Conservation (phyloP, 2,888 invertebrate genomes). For the Acleris holmiana region DNA sequence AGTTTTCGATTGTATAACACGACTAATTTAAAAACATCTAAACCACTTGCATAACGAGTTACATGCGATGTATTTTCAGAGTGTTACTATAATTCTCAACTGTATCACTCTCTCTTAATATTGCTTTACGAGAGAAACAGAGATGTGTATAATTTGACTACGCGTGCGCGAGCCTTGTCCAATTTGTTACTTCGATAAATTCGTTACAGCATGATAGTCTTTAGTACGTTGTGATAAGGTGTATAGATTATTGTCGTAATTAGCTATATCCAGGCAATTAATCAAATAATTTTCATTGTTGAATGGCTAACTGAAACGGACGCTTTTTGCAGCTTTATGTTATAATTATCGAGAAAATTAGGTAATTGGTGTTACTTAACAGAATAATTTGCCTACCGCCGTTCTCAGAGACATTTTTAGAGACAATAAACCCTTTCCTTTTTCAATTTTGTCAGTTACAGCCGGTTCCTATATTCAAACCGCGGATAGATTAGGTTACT, state of each 20-base stretch:
- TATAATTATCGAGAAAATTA: neutral
- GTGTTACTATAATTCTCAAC: conserved; percentile 26
- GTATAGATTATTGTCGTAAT: conserved; percentile 21
- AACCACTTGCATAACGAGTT: conserved; percentile 45
- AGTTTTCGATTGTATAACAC: conserved; percentile 70
- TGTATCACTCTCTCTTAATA: conserved; percentile 1
- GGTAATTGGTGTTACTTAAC: neutral
- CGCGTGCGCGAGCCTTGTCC: conserved; percentile 53
- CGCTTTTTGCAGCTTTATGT: neutral
- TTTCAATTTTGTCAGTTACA: no score
- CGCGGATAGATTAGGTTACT: no score
- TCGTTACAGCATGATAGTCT: conserved; percentile 41
- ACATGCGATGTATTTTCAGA: conserved; percentile 37
- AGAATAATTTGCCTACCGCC: no score
- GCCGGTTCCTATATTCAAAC: no score
- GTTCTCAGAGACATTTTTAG: no score
- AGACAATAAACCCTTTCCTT: no score
- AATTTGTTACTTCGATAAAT: conserved; percentile 43
- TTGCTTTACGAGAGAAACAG: conserved; percentile 47
- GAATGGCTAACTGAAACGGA: conserved; percentile 35
- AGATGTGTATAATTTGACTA: conserved; percentile 49
- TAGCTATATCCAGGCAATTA: conserved; percentile 28
- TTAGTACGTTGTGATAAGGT: conserved; percentile 37
- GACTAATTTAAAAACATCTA: conserved; percentile 59
- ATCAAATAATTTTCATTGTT: conserved; percentile 39